Base-by-base conservation (phyloP, 2,888 invertebrate genomes). In the Acrobasis repandana region DNA sequence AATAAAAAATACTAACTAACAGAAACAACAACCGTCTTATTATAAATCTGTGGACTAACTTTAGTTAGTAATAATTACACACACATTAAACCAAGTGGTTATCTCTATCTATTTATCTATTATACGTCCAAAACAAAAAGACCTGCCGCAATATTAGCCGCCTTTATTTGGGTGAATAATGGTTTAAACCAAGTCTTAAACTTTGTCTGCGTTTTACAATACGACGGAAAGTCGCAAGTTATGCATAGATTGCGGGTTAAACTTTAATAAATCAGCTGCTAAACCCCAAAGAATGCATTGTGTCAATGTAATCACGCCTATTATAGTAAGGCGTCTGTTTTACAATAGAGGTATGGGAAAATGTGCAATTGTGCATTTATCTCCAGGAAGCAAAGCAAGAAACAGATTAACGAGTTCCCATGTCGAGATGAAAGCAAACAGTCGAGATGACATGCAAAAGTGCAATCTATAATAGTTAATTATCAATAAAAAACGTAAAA, bases 241-340 rank as follows among this genome's bases (percentile, higher is more conserved):
- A 28, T 28, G 28, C 6, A 6, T 8, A 28, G 28, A 0, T 43
- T 14, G 43, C 43, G 43, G 43, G 14, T 43, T 43, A 11, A 43
- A n/a, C 14, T 16, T 36, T 15, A 34, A 36, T 47, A 47, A 47
- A 56, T 15, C 47, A 46, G 15, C 47, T 1, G 15, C 46, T 28
- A 28, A 56, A 38, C 43, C 14, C 11, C 28, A 14, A 56, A 33
- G 56, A 56, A 56, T 56, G 33, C 48, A 49, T 58, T 58, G 48
- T 49, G 36, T 58, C 18, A 16, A 48, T 33, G 15, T 58, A 58
- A 58, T 58, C 34, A 36, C 36, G 18, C 48, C 57, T 52, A 58
- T 58, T 58, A 58, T 14, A 15, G 48, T 49, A 20, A 14, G 34
- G 34, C 4, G 34, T 33, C 48, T 48, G 34, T 18, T 28, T 47